Base-by-base conservation (phyloP, 2,888 invertebrate genomes). In the Hartigia nigra region DNA sequence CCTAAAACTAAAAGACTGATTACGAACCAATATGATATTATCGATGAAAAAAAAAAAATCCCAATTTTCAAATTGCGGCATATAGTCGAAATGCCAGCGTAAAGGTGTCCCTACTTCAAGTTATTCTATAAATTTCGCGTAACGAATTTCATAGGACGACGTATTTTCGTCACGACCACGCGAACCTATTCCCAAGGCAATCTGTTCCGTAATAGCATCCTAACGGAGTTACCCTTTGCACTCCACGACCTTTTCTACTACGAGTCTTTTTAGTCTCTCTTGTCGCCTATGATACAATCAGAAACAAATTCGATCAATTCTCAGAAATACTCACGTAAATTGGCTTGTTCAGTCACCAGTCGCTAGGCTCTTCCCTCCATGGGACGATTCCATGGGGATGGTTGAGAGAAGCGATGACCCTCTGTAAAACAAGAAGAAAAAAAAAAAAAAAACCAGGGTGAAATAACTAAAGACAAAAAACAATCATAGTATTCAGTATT, bases 131-230 rank as follows among this genome's bases (percentile, higher is more conserved):
- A 79, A 83, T 84, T 83, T 81, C 77, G 72, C 70, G 76, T 76
- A 80, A 78, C 77, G 76, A 83, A 84, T 82, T 82, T 81, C 78
- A 82, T 83, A 69, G 55, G 9, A 35, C 70, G 78, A 80, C 80
- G 81, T 81, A 82, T 83, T 84, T 83, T 81, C 79, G 82, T 82
- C 80, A 80, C 78, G 82, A 77, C 81, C 80, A 82, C 81, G 76
- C 80, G 79, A 84, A 82, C 82, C 83, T 85, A 85, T 85, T 85
- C 85, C 84, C 84, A 82, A 83, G 84, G 84, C 85, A 86, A 86
- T 86, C 85, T 85, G 83, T 80, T 78, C 84, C 80, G 83, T 86
- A 84, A 85, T 86, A 85, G 84, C 83, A 79, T 82, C 77, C 81
- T 86, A 86, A 86, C 84, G 79, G 79, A 82, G 81, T 86, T 86